Evolutionary conservation across 2,113 vertebrate species (phyloP), one percentile per base, ranked within the genome.

Genomic region (Syngnathoides biaculeatus): DNA sequence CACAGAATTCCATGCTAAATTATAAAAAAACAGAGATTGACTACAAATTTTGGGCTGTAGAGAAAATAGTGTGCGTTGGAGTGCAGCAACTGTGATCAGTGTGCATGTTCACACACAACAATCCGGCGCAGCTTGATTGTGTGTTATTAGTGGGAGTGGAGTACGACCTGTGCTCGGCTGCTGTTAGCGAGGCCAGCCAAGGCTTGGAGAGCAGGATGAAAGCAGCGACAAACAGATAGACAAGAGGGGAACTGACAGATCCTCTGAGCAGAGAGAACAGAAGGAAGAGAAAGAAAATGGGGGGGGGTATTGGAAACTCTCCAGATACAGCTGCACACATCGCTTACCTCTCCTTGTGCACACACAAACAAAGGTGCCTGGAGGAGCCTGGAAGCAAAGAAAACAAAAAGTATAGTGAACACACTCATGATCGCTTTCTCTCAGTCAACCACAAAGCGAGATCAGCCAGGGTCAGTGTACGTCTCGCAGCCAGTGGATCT

Each of bases 161-260:
- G 86, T 77, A 81, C 75, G 83, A 87, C 88, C 85, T 87, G 82
- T 86, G 82, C 89, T 88, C 79, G 80, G 84, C 84, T 82, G 85
- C 87, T 88, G 81, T 87, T 87, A 88, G 82, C 81, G 73, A 86
- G 85, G 88, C 81, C 74, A 88, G 82, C 86, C 80, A 80, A 90
- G 82, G 85, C 83, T 84, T 71, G 78, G 80, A 86, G 86, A 84
- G 81, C 86, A 78, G 80, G 85, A 88, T 89, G 87, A 89, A 89
- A 88, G 89, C 81, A 66, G 84, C 80, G 83, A 89, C 83, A 84
- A 88, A 90, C 83, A 85, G 84, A 62, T 62, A 24, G 60, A 87
- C 71, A 84, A 86, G 86, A 74, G 79, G 84, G 87, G 86, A 87
- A 88, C 85, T 83, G 87, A 85, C 83, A 88, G 84, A 90, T 90